Conservation (phyloP, 1,140 invertebrate species). For the Apis mellifera region Amel_HAv3.1 CM009931.2:19657001-19657500, state of each 20-base stretch:
- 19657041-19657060: neutral
- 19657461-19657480: neutral
- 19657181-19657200: conserved; percentile 50
- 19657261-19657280: conserved; percentile 57
- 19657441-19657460: conserved; percentile 7
- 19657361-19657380: conserved; percentile 57
- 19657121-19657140: neutral
- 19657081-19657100: conserved; percentile 11
- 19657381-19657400: conserved; percentile 30
- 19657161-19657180: conserved; percentile 29
- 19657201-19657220: conserved; percentile 15
- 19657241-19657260: conserved; percentile 51
- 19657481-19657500: too few relatives aligned
- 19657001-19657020: too few relatives aligned
- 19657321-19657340: conserved; percentile 28
- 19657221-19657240: conserved; percentile 42
- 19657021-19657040: neutral
- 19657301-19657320: neutral
- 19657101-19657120: too few relatives aligned
- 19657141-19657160: neutral
- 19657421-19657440: neutral
- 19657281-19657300: conserved; percentile 50
- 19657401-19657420: neutral
- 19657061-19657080: neutral
- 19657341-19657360: conserved; percentile 55